These are phyloP conservation scores for Procavia capensis DNA, from an alignment of 2,113 vertebrate genomes.

Conservation along the genomic window DNA sequence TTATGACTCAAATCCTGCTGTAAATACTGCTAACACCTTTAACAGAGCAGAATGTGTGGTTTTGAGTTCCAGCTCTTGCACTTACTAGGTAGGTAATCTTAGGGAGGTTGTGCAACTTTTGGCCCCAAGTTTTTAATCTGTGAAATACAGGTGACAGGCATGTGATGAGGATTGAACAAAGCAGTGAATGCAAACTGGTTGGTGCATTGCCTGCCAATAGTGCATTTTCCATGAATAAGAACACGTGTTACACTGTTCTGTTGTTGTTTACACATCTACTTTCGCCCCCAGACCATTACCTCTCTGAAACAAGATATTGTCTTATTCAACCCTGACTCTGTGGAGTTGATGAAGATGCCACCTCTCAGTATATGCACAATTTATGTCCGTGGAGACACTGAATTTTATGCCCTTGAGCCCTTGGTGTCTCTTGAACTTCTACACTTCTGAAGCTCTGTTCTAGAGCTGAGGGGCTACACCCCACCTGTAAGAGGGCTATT, in stretches of 20 bases:
- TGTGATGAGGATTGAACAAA: neutral
- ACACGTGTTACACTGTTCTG: neutral
- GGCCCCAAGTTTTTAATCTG: neutral
- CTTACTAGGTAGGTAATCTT: neutral
- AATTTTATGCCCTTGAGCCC: neutral
- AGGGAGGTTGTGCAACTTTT: neutral
- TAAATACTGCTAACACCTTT: neutral
- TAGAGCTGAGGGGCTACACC: neutral
- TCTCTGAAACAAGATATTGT: neutral
- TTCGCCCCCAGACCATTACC: neutral
- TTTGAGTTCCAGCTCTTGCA: slow-evolving; percentile 1
- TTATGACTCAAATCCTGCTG: neutral
- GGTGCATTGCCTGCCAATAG: neutral
- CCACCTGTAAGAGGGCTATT: neutral
- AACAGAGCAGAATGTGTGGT: neutral
- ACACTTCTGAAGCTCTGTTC: neutral
- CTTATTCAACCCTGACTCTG: neutral
- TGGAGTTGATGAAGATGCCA: neutral
- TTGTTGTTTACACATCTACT: neutral
- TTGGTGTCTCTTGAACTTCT: neutral
- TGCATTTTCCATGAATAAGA: neutral
- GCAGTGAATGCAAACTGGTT: neutral
- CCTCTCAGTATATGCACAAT: neutral
- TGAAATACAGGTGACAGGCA: neutral
- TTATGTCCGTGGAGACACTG: neutral